Evolutionary conservation across 2,888 invertebrate species (phyloP), one percentile per base, ranked within the genome.

Genomic region (Eupithecia insigniata): DNA sequence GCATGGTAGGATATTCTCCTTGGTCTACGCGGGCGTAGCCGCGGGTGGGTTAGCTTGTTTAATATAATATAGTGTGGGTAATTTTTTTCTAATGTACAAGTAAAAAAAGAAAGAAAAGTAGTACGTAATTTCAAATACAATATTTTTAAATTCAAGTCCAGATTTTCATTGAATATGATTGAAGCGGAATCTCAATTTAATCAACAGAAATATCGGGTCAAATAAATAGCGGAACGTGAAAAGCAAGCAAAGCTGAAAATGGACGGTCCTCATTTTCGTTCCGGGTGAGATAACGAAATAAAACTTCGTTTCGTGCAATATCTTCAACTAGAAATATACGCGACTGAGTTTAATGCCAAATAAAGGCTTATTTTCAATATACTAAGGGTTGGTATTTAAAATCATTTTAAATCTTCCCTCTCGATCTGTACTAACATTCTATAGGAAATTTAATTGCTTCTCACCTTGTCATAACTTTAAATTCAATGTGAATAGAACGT

Each of bases 281-380:
- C 78, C 76, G 69, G 71, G 77, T 71, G 73, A 84, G 83, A 85
- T 85, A 87, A 87, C 81, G 79, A 83, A 86, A 86, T 87, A 84
- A 87, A 85, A 85, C 76, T 66, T 69, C 73, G 75, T 75, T 82
- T 69, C 55, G 68, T 72, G 70, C 73, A 77, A 74, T 67, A 67
- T 62, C 60, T 28, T 7, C 51, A 51, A 22, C 30, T 55, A 14
- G 18, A 61, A 62, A 66, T 69, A 39, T 69, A 60, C 61, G 30
- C n/a, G n/a, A 55, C 51, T 26, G 51, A 26, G 26, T 55, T 55
- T 14, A 5, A 26, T 55, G 10, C 22, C n/a, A 22, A 46, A 46
- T 51, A 51, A 1, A 8, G 12, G 14, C 1, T 43, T 22, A 26
- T 26, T 22, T 55, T 12, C 12, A 55, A 4, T 14, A 5, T 12